Base-by-base conservation (phyloP, 2,113 vertebrate species). In the Paedocypris sp. region DNA sequence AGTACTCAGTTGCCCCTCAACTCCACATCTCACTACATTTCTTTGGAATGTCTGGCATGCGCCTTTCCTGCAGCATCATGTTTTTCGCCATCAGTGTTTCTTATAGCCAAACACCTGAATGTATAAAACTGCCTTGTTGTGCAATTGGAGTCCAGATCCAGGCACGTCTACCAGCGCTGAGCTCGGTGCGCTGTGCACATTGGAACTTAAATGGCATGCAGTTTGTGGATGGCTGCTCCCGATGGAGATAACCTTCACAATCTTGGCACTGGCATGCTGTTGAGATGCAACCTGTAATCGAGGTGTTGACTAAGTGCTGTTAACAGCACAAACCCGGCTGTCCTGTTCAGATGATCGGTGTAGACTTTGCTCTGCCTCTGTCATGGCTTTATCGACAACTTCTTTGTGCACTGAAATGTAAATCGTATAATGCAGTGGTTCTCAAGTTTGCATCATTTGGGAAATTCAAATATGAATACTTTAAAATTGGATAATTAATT, bases 1-100 rank as follows among this genome's bases (percentile, higher is more conserved):
- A 69, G 59, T 62, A 60, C 28, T 32, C 73, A 26, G 52, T 26
- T 54, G 22, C 51, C 51, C 51, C 51, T 39, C 33, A 38, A 26
- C 67, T 71, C 42, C 38, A 61, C 47, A 46, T 67, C 63, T 60
- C 53, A 41, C 53, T 31, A 31, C 22, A 51, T 52, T 69, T 71
- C n/a, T 6, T 28, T 70, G 67, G 79, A 81, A 85, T 81, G 69
- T 69, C 25, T 60, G 71, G 78, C 75, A 86, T 83, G 77, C 52
- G 48, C 62, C 18, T 1, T 32, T 69, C 74, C 73, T 78, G 71
- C 70, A 77, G 71, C 68, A 71, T 86, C 78, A 69, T 82, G 73
- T 79, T 83, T 75, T 79, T 63, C 77, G 67, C 73, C 80, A 77
- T 71, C 52, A 73, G 72, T 75, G 64, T 73, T 78, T 70, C 69